A percentile compares a stretch with the other conserved stretches of the same genome.
Evolutionary conservation across 30 jellyfish, hydroid and myxozoan species (phyloP).

Genomic region (Hydractinia symbiolongicarpus): DNA sequence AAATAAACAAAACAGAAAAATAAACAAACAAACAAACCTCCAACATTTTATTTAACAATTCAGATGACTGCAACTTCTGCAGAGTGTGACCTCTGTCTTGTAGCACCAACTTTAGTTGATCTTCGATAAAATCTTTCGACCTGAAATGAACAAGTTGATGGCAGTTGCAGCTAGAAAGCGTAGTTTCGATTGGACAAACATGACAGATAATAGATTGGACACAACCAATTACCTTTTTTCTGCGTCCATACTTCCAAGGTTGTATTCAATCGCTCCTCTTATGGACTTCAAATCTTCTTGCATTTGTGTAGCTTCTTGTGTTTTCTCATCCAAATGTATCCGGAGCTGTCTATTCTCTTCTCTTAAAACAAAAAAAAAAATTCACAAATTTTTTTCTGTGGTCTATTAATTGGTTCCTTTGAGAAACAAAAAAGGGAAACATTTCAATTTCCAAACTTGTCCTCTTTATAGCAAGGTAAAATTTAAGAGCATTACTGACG

Average conservation of each 20-base stretch:
- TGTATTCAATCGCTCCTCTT: slow-evolving; percentile 11
- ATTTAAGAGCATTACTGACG: too few species aligned
- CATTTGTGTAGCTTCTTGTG: background rate
- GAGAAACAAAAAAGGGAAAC: background rate
- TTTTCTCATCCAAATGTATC: slow-evolving; percentile 11
- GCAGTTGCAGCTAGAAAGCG: background rate
- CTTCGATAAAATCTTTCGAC: slow-evolving; percentile 21
- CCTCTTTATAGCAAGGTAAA: too few species aligned
- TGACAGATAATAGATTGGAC: background rate
- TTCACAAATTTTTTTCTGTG: background rate
- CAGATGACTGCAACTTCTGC: slow-evolving; percentile 14
- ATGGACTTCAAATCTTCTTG: background rate
- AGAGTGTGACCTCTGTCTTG: slow-evolving; percentile 35
- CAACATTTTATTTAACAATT: slow-evolving; percentile 14
- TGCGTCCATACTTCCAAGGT: slow-evolving; percentile 17
- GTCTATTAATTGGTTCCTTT: background rate
- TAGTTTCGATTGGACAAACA: background rate
- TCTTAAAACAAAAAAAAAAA: background rate
- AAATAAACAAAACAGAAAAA: background rate
- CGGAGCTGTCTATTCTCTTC: background rate
- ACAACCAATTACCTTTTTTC: slow-evolving; percentile 15
- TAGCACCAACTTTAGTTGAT: slow-evolving; percentile 12
- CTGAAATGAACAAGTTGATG: background rate
- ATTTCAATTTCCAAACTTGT: too few species aligned
- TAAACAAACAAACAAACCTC: slow-evolving; percentile 7